A percentile compares a stretch with the other conserved stretches of the same genome.
These are phyloP conservation scores for Malacosoma neustria DNA, from an alignment of 2,888 invertebrate species.

Conservation along the genomic window DNA sequence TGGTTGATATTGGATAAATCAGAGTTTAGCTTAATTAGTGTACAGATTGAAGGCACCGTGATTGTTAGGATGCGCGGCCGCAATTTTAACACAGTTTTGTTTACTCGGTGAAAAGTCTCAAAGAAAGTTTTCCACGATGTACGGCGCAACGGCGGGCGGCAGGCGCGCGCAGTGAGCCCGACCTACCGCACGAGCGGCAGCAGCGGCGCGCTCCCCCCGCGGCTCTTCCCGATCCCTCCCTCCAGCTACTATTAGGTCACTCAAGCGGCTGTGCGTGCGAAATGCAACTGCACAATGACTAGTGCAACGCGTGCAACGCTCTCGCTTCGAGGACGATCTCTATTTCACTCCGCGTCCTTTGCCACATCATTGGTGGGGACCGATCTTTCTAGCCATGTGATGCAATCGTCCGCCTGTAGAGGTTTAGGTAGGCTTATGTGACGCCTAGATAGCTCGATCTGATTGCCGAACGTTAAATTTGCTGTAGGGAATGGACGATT, in stretches of 20 bases:
- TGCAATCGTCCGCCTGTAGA: conserved; percentile 43
- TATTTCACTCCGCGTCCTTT: conserved; percentile 73
- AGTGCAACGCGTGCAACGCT: conserved; percentile 73
- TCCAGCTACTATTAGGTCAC: conserved; percentile 73
- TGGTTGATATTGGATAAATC: conserved; percentile 8
- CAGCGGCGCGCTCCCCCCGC: conserved; percentile 50
- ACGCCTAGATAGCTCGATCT: conserved; percentile 41
- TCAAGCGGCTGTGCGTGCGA: conserved; percentile 68
- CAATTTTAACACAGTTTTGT: conserved; percentile 52
- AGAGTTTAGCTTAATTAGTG: conserved; percentile 19
- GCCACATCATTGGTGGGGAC: conserved; percentile 70
- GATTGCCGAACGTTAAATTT: conserved; percentile 33
- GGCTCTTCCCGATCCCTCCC: conserved; percentile 69
- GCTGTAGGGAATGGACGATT: conserved; percentile 6
- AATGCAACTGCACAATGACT: conserved; percentile 70
- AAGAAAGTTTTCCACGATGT: conserved; percentile 69
- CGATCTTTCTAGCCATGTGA: conserved; percentile 70
- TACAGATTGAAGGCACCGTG: conserved; percentile 11
- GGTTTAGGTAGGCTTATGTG: conserved; percentile 49
- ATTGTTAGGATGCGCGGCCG: conserved; percentile 30
- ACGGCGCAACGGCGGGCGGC: conserved; percentile 52
- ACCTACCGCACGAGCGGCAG: conserved; percentile 67
- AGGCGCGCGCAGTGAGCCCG: conserved; percentile 68
- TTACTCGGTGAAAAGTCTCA: conserved; percentile 67
- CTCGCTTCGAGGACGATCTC: conserved; percentile 75